Percentiles rank a stretch among this genome's conserved stretches.
Evolutionary conservation across 2,797 vertebrate species (phyloP).

Genomic region (Esox masquinongy): DNA sequence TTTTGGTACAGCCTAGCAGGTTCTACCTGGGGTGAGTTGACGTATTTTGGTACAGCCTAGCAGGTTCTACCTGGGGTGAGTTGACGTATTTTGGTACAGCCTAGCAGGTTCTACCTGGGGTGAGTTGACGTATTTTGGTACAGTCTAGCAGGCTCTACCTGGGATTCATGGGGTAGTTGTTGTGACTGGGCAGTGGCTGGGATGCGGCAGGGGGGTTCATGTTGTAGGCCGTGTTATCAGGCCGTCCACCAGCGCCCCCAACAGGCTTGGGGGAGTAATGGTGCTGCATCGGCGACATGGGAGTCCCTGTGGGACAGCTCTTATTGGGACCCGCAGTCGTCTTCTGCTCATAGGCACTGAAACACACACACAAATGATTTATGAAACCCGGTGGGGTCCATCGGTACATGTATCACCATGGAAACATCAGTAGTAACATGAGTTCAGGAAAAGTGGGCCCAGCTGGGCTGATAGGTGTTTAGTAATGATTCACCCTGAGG

Average conservation of each 20-base stretch:
- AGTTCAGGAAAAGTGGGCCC: conserved; percentile 42
- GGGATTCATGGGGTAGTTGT: conserved; percentile 71
- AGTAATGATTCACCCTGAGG: conserved; percentile 9
- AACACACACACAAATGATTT: conserved; percentile 26
- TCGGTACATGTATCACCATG: background rate
- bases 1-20: no score
- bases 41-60: no score
- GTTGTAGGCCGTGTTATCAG: conserved; percentile 32
- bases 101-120: no score
- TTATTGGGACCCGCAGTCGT: conserved; percentile 77
- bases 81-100: no score
- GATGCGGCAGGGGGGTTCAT: conserved; percentile 50
- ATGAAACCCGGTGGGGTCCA: background rate
- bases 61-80: no score
- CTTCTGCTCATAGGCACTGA: conserved; percentile 91
- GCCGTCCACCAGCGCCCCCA: conserved; percentile 66
- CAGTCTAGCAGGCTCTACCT: conserved; percentile 63
- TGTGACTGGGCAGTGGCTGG: conserved; percentile 72
- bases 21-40: no score
- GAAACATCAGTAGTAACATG: background rate
- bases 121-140: background rate
- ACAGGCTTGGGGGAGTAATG: conserved; percentile 82
- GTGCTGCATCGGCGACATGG: conserved; percentile 84
- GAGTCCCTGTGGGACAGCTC: conserved; percentile 79
- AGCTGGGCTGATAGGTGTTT: conserved; percentile 25